Conservation (phyloP, 1,140 invertebrate genomes). For the Procambarus clarkii region DNA sequence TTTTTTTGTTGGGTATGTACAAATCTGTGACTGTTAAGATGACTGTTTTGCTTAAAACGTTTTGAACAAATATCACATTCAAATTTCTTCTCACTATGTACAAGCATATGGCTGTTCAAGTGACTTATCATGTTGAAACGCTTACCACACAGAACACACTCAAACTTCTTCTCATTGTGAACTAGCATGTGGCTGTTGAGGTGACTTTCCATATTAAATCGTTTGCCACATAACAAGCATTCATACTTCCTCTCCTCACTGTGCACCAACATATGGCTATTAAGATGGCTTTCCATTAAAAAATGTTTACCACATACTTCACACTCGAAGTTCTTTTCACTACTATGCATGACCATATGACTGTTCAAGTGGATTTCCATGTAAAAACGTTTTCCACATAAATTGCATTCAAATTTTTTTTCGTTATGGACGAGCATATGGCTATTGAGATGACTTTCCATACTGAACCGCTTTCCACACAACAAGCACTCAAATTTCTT, state of each 20-base stretch:
- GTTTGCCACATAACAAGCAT: constrained; percentile 47
- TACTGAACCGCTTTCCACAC: constrained; percentile 92
- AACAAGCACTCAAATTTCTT: constrained; percentile 86
- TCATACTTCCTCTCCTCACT: constrained; percentile 51
- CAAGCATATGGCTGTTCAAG: constrained; percentile 91
- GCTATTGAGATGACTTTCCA: constrained; percentile 93
- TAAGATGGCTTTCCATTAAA: constrained; percentile 43
- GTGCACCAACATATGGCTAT: constrained; percentile 55
- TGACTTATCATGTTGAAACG: constrained; percentile 95
- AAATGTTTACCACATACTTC: constrained; percentile 43
- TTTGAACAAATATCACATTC: constrained; percentile 52
- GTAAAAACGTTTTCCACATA: constrained; percentile 50
- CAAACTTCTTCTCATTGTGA: constrained; percentile 77
- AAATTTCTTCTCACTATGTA: constrained; percentile 79
- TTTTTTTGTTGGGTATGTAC: constrained; percentile 48
- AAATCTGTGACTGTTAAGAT: constrained; percentile 56
- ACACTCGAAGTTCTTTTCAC: constrained; percentile 76
- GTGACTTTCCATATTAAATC: constrained; percentile 55
- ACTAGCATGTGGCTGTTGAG: constrained; percentile 59
- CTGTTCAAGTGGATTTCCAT: constrained; percentile 51
- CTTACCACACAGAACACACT: constrained; percentile 91
- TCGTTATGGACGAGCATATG: constrained; percentile 89
- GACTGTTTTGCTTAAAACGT: constrained; percentile 46
- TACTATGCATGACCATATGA: constrained; percentile 71
- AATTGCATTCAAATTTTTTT: constrained; percentile 77